phyloP scores from a whole-genome alignment of 2,113 vertebrate species.

The Amphilophus citrinellus region DNA sequence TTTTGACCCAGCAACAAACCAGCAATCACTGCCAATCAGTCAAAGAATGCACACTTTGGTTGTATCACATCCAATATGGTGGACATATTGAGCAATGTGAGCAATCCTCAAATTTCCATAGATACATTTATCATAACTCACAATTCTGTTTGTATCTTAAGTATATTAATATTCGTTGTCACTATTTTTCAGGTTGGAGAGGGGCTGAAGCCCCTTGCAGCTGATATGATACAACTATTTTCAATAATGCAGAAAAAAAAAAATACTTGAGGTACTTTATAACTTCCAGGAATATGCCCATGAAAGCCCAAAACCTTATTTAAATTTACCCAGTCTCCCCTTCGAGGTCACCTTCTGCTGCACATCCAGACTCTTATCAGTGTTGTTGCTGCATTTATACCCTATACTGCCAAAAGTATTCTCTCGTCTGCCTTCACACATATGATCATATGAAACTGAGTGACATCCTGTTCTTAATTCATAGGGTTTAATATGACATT shows the following conservation, averaged over 20 bases:
- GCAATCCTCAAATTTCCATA: neutral
- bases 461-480: too few species aligned
- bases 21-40: too few species aligned
- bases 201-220: neutral
- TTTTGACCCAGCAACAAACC: too few species aligned
- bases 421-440: too few species aligned
- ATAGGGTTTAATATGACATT: too few species aligned
- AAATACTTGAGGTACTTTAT: neutral
- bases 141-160: neutral
- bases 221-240: neutral
- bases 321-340: neutral
- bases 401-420: neutral
- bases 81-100: too few species aligned
- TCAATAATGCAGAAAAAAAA: neutral
- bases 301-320: neutral
- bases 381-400: neutral
- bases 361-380: rapidly evolving
- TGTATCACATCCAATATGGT: too few species aligned
- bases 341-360: neutral
- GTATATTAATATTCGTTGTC: neutral
- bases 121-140: neutral
- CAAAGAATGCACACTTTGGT: too few species aligned
- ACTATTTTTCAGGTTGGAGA: neutral
- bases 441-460: too few species aligned
- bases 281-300: neutral